Evolutionary conservation across 2,888 invertebrate species (phyloP).

Genomic region (Drosophila anomalata): DNA sequence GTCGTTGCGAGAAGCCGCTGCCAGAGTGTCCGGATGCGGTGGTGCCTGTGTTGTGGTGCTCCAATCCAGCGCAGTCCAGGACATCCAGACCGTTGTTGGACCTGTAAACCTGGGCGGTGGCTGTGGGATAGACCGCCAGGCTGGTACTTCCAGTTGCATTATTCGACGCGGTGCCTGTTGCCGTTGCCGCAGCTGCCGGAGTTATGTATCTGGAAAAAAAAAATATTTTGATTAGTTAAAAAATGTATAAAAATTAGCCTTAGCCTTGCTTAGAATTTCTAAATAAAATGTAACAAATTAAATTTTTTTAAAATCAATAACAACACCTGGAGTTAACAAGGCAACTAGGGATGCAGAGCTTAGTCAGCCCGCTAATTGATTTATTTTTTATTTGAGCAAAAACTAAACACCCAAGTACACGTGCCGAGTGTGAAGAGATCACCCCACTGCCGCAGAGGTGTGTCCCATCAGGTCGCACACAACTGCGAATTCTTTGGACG

Average conservation of each 20-base stretch:
- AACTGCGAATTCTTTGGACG: conserved; percentile 59
- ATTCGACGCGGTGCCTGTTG: conserved; percentile 50
- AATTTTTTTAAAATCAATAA: neutral
- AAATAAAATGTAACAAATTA: neutral
- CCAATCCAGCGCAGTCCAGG: conserved; percentile 69
- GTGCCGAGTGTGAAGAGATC: conserved; percentile 62
- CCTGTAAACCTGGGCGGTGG: conserved; percentile 80
- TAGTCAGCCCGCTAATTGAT: conserved; percentile 63
- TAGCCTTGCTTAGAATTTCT: neutral
- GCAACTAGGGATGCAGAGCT: conserved; percentile 36
- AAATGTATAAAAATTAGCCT: too few species aligned
- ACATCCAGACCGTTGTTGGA: conserved; percentile 71
- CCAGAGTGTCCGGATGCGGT: conserved; percentile 47
- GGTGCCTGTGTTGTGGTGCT: conserved; percentile 52
- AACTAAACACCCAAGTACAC: conserved; percentile 36
- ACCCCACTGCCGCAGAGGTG: conserved; percentile 50
- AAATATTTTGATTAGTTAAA: neutral
- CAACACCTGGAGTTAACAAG: conserved; percentile 9
- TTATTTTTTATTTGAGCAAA: conserved; percentile 70
- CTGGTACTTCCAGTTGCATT: conserved; percentile 58
- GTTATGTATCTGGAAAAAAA: conserved; percentile 79
- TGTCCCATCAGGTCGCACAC: conserved; percentile 58
- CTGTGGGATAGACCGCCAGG: conserved; percentile 78
- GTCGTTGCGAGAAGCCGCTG: conserved; percentile 83
- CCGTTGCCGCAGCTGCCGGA: conserved; percentile 80